Base-by-base conservation (phyloP, 2,113 vertebrate species). In the Amphilophus citrinellus region DNA sequence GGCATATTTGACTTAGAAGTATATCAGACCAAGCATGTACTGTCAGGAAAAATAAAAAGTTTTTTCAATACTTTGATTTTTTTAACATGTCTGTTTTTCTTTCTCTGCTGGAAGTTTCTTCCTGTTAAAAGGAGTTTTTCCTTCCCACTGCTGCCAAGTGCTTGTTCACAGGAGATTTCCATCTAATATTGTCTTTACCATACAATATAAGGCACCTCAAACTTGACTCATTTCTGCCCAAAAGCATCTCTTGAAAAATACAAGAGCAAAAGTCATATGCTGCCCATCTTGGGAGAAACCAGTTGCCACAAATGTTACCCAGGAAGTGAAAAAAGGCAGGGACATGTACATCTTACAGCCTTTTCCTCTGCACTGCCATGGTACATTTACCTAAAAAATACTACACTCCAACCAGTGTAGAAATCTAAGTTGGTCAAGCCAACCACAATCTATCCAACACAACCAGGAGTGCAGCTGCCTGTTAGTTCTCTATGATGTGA, bases 211-310 rank as follows among this genome's bases (percentile, higher is more conserved):
- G 24, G 22, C 63, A 68, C 22, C 65, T 68, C 42, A 68, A 47
- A 68, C 65, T 18, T 27, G 22, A 47, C 5, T 68, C 42, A 47
- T 68, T 17, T 44, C 39, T 68, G 22, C 15, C 65, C 18, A 24
- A 50, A 50, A 71, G 42, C 66, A 50, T 71, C 66, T 71, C 66
- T 71, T 47, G 42, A 71, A 71, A 50, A 71, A 71, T 50, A 20
- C 30, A 50, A 50, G 42, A 50, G 9, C 65, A 50, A 71, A 71
- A 30, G 66, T 50, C 44, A 50, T 71, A 24, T 50, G 66, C 24
- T 20, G 66, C 44, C 15, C 42, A 71, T 27, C 15, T 71, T 50
- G 44, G 24, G 47, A 50, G 22, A 8, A 50, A 50, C 24, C 42
- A 68, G 17, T 15, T 20, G 7, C 20, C 15, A 50, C 9, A 68